Base-by-base conservation (phyloP, 2,113 vertebrate species). In the Chlorocebus sabaeus region DNA sequence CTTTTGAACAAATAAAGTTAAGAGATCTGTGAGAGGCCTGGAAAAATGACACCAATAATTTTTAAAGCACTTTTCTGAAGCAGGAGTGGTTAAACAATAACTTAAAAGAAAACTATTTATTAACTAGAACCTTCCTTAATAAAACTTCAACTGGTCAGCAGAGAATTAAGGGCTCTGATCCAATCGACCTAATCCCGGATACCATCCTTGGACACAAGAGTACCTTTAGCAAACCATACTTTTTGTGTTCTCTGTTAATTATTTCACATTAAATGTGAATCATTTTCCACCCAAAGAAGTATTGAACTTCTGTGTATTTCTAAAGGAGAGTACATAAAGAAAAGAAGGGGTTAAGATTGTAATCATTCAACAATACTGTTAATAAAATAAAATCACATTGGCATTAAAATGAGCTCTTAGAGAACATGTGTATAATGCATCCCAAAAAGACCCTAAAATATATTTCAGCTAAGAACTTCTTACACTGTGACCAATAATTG, bases 371-470 rank as follows among this genome's bases (percentile, higher is more conserved):
- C 7, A 73, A 73, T 81, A 83, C n/a, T 90, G 25, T 89, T 73
- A 93, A 72, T 87, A 82, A 94, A 80, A 43, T 87, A 95, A 93
- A 93, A 38, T 13, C 27, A 48, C 11, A 80, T 64, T 76, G 50
- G 22, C 23, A 79, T 93, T 92, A 92, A 95, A 86, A 68, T 93
- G 25, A 95, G 38, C 35, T 76, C 38, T 97, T 89, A 59, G 30
- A 91, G 40, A 92, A 70, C 45, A 38, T 84, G 76, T 88, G 59
- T 27, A 70, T 80, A 84, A 70, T 18, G 12, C 12, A 17, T 9
- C 38, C 52, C 81, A 30, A 84, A 88, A 84, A 79, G 38, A n/a
- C 6, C 32, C 67, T n/a, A 35, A 68, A 68, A 76, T 91, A n/a
- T 35, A 76, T 86, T 67, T 93, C 30, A 88, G 1, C 18, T 78